Evolutionary conservation across 2,797 vertebrate genomes (phyloP), one percentile per base, ranked within the genome.

Genomic region (Cossypha heuglini): DNA sequence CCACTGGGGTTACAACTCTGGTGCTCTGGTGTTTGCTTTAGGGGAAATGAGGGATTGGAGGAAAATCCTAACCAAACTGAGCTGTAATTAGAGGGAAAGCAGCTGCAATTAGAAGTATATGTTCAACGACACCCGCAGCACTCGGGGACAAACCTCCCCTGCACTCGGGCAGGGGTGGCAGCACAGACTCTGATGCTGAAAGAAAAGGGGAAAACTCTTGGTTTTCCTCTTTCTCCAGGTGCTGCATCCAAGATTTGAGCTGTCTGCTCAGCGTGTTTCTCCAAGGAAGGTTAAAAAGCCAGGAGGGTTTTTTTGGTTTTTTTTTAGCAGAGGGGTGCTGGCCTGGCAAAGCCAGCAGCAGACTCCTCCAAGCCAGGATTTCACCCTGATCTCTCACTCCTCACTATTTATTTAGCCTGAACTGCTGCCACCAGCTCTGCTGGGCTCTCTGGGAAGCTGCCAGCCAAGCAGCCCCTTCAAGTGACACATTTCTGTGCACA

Each of bases 21-120:
- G 95, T 97, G 97, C 97, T 97, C 97, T 97, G 90, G 94, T 98
- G 98, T 98, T 98, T 98, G 97, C 97, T 98, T 98, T 98, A 97
- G 97, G 97, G 97, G 97, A 97, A 97, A 97, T 96, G 97, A 97
- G 97, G 98, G 97, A 98, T 98, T 98, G 97, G 97, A 80, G 90
- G 97, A 97, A 97, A 98, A 98, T 98, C 98, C 98, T 98, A 97
- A 97, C 97, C 98, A 98, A 98, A 98, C 97, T 80, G 97, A 98
- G 97, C 96, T 95, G 57, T 98, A 98, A 98, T 98, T 98, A 98
- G 98, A 97, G 96, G 31, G 91, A 97, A 98, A 98, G 97, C 96
- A 97, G 96, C 97, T 97, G 97, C 97, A 98, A 98, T 98, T 98
- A 98, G 97, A 94, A 94, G 97, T 98, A 97, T 97, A 98, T 96